These are phyloP conservation scores for Brachionus asplanchnoidis DNA, from an alignment of 1,140 invertebrate species.

Conservation along the genomic window DNA sequence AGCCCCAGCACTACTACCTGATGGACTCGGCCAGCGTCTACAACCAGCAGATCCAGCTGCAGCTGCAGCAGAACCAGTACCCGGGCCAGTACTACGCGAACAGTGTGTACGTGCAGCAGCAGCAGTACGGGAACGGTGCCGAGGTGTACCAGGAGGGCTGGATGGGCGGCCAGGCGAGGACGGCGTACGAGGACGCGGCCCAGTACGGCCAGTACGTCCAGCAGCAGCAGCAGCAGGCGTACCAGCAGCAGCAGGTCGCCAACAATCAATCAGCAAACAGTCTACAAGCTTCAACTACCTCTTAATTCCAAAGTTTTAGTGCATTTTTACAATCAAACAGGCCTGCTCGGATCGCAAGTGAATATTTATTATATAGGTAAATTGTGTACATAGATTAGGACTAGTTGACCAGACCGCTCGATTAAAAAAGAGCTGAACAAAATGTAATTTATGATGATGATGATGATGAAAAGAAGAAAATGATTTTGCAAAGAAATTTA, in stretches of 20 bases:
- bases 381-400: not conserved
- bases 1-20: not conserved
- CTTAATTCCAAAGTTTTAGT: slow-evolving; percentile 12
- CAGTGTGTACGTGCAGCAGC: not conserved
- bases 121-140: not conserved
- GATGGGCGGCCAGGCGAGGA: not conserved
- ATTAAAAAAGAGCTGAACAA: not conserved
- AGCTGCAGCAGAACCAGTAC: slow-evolving; percentile 26
- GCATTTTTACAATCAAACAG: not conserved
- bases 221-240: not conserved
- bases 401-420: not conserved
- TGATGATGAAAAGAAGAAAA: not conserved
- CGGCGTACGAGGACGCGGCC: not conserved
- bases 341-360: not conserved
- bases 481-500: not conserved
- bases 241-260: not conserved
- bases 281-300: slow-evolving; percentile 16
- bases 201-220: not conserved
- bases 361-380: not conserved
- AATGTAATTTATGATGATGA: not conserved
- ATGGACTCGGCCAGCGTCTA: slow-evolving; percentile 26
- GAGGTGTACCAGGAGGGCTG: not conserved
- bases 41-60: slow-evolving; percentile 30
- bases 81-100: not conserved
- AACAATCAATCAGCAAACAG: not conserved